These are phyloP conservation scores for Drosophila azteca DNA, from an alignment of 1,140 invertebrate species.

Conservation along the genomic window DNA sequence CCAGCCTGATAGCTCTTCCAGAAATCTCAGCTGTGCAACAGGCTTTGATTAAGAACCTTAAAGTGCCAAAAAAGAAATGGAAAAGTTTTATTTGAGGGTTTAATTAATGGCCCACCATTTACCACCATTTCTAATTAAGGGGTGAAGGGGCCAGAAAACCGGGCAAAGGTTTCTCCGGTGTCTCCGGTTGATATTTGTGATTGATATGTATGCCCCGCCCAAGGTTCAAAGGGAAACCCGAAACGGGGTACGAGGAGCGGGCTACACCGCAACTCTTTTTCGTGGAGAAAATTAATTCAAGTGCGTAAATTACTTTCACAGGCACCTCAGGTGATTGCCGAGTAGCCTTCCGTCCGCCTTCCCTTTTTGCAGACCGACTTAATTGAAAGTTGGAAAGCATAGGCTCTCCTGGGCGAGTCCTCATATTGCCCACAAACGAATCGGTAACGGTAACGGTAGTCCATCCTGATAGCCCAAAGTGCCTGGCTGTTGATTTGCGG, in stretches of 20 bases:
- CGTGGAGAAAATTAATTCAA: conserved; percentile 69
- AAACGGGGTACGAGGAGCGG: conserved; percentile 2
- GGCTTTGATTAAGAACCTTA: conserved; percentile 39
- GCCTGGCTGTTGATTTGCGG: conserved; percentile 51
- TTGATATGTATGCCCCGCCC: conserved; percentile 55
- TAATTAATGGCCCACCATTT: conserved; percentile 75
- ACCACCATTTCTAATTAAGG: conserved; percentile 66
- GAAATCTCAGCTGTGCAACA: conserved; percentile 41
- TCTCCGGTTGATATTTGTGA: conserved; percentile 66
- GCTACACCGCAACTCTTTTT: conserved; percentile 60
- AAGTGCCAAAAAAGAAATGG: conserved; percentile 22
- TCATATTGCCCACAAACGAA: conserved; percentile 10
- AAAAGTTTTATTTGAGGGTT: conserved; percentile 38
- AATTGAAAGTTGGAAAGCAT: conserved; percentile 60
- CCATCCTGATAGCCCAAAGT: conserved; percentile 44
- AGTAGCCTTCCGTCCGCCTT: not conserved
- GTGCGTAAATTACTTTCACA: conserved; percentile 70
- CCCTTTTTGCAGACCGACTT: conserved; percentile 26
- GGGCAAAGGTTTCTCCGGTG: conserved; percentile 46
- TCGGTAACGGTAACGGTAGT: conserved; percentile 5
- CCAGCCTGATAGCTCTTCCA: not conserved
- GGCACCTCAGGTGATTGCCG: conserved; percentile 68
- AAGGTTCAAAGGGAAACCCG: conserved; percentile 38
- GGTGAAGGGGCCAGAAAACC: conserved; percentile 6
- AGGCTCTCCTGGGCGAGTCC: conserved; percentile 13